Evolutionary conservation across 2,113 vertebrate species (phyloP).

Genomic region (Embiotoca jacksoni): DNA sequence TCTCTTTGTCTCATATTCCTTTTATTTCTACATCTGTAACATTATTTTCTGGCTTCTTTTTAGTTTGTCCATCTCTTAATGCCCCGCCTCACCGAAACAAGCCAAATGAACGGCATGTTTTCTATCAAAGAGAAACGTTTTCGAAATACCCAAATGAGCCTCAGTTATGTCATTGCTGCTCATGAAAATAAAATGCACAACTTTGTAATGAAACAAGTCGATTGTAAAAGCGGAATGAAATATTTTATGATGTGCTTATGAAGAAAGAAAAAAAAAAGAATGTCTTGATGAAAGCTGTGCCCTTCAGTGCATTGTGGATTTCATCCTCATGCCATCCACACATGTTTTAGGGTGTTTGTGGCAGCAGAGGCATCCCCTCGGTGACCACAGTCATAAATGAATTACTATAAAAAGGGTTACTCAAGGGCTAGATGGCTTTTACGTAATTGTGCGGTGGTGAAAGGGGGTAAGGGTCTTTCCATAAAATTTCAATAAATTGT

Average conservation of each 20-base stretch:
- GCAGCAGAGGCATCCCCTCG: slow-evolving; percentile 68
- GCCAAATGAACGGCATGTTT: slow-evolving; percentile 50
- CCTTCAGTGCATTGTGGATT: slow-evolving; percentile 69
- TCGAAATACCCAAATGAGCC: slow-evolving; percentile 61
- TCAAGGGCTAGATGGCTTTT: slow-evolving; percentile 75
- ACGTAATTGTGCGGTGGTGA: slow-evolving; percentile 76
- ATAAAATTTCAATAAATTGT: slow-evolving; percentile 81
- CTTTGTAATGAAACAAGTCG: slow-evolving; percentile 80
- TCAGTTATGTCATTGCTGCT: slow-evolving; percentile 53
- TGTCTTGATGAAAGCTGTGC: slow-evolving; percentile 67
- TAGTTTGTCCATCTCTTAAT: slow-evolving; percentile 35
- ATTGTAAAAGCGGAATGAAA: slow-evolving; percentile 68
- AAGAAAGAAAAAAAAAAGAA: slow-evolving; percentile 55
- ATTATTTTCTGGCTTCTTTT: slow-evolving; percentile 31
- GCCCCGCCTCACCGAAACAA: slow-evolving; percentile 26
- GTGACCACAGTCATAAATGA: slow-evolving; percentile 77
- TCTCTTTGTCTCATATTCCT: slow-evolving; percentile 63
- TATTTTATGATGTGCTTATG: slow-evolving; percentile 83
- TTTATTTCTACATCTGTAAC: slow-evolving; percentile 47
- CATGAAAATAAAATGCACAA: slow-evolving; percentile 50
- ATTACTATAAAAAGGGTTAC: slow-evolving; percentile 81
- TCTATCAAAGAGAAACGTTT: slow-evolving; percentile 45
- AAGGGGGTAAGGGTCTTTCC: slow-evolving; percentile 70
- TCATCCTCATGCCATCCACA: slow-evolving; percentile 66
- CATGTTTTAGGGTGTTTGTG: slow-evolving; percentile 82